These are phyloP conservation scores for Frieseomelitta varia DNA, from an alignment of 1,140 invertebrate species.

Conservation along the genomic window DNA sequence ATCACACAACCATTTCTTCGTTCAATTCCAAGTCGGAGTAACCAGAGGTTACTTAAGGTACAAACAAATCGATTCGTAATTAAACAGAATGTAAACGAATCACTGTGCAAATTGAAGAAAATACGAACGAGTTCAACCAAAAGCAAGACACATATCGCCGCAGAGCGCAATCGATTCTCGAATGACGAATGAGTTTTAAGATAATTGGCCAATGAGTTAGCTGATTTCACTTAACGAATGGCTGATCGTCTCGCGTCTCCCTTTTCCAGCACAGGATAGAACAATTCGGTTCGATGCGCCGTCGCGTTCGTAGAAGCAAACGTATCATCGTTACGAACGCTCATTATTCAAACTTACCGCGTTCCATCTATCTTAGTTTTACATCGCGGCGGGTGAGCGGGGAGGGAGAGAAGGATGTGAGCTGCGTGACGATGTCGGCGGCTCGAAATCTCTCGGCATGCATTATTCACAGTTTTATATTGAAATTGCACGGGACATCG, in stretches of 20 bases:
- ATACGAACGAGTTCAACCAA: not conserved
- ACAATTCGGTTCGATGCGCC: constrained; percentile 26
- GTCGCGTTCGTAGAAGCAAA: constrained; percentile 52
- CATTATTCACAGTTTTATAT: constrained; percentile 78
- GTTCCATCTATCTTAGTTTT: constrained; percentile 78
- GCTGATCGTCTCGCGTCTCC: not conserved
- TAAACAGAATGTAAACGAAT: too few species aligned
- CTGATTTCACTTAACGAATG: constrained; percentile 58
- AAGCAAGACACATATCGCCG: constrained; percentile 15
- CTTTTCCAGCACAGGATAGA: constrained; percentile 31
- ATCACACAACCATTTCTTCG: too few species aligned
- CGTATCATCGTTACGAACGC: constrained; percentile 71
- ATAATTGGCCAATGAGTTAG: constrained; percentile 67
- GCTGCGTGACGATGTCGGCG: constrained; percentile 73
- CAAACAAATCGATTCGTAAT: too few species aligned
- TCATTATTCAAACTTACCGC: constrained; percentile 79
- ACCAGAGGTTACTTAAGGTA: too few species aligned
- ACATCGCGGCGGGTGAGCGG: constrained; percentile 56
- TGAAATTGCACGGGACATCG: constrained; percentile 73
- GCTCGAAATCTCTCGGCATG: constrained; percentile 71
- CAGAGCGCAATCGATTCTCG: constrained; percentile 27
- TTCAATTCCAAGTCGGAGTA: too few species aligned
- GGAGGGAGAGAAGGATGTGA: constrained; percentile 68
- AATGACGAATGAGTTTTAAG: constrained; percentile 65
- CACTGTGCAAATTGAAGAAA: too few species aligned